Evolutionary conservation across 2,113 vertebrate species (phyloP).

Genomic region (Saccopteryx bilineata): DNA sequence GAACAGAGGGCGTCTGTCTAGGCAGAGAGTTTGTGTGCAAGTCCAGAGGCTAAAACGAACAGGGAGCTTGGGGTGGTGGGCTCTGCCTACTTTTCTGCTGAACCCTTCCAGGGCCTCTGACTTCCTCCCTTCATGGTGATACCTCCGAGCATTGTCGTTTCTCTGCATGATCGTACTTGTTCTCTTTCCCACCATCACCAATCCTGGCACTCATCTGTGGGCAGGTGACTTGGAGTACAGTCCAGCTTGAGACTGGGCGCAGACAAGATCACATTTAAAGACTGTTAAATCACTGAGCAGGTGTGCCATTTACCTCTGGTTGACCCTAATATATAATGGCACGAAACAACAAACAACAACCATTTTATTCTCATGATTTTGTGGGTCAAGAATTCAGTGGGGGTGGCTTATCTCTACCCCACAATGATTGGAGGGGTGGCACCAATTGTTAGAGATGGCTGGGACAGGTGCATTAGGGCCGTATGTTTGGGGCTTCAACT

Average conservation of each 20-base stretch:
- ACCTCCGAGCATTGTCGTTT: not conserved
- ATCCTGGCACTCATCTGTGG: not conserved
- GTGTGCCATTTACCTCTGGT: not conserved
- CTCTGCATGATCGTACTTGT: not conserved
- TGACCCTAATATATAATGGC: not conserved
- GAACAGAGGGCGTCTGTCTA: not conserved
- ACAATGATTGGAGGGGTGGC: not conserved
- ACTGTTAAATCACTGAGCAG: not conserved
- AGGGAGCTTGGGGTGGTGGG: not conserved
- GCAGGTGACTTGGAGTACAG: not conserved
- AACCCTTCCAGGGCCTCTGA: not conserved
- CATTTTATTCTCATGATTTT: constrained; percentile 36
- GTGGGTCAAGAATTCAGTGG: not conserved
- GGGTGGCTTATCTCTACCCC: not conserved
- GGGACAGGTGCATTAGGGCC: not conserved
- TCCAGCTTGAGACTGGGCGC: not conserved
- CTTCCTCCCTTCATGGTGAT: not conserved
- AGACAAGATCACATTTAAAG: not conserved
- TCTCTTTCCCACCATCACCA: not conserved
- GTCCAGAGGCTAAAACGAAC: not conserved
- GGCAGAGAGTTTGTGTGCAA: not conserved
- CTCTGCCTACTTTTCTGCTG: not conserved
- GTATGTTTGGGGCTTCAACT: not conserved
- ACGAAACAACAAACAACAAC: not conserved
- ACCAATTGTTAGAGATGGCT: not conserved